These are phyloP conservation scores for Eira barbara DNA, from an alignment of 2,113 vertebrate species.

Conservation along the genomic window DNA sequence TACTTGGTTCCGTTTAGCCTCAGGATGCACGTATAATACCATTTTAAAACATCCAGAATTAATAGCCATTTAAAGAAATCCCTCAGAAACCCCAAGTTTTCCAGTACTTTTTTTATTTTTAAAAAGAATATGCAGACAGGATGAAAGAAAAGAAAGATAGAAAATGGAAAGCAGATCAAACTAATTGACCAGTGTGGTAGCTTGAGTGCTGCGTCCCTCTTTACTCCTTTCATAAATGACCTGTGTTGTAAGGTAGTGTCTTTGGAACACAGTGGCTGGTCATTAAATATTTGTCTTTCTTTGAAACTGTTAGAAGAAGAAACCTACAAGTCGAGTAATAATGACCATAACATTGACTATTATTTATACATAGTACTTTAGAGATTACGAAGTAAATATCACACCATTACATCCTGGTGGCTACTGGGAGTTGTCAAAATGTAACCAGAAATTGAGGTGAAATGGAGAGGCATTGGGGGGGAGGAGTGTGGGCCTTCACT, in stretches of 20 bases:
- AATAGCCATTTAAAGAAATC: constrained; percentile 8
- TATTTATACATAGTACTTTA: not conserved
- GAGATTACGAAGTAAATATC: not conserved
- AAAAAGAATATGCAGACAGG: not conserved
- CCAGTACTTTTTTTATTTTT: not conserved
- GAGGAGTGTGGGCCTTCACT: not conserved
- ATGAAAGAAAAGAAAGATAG: not conserved
- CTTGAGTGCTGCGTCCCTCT: not conserved
- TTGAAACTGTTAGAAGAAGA: not conserved
- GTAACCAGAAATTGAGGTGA: not conserved
- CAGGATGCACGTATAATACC: not conserved
- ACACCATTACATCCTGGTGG: not conserved
- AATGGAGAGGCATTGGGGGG: no score
- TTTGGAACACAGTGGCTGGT: not conserved
- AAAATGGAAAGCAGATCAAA: not conserved
- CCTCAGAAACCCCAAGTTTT: not conserved
- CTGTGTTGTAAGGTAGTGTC: not conserved
- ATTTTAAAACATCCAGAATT: constrained; percentile 30
- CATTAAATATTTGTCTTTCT: constrained; percentile 29
- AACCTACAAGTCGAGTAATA: not conserved
- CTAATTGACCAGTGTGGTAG: no score
- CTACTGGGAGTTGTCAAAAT: not conserved
- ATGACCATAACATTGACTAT: not conserved
- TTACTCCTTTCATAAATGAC: not conserved
- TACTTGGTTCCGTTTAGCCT: not conserved